Percentiles rank a stretch among this genome's conserved stretches.
phyloP scores from a whole-genome alignment of 2,888 invertebrate species.

The Stenodema calcarata region DNA sequence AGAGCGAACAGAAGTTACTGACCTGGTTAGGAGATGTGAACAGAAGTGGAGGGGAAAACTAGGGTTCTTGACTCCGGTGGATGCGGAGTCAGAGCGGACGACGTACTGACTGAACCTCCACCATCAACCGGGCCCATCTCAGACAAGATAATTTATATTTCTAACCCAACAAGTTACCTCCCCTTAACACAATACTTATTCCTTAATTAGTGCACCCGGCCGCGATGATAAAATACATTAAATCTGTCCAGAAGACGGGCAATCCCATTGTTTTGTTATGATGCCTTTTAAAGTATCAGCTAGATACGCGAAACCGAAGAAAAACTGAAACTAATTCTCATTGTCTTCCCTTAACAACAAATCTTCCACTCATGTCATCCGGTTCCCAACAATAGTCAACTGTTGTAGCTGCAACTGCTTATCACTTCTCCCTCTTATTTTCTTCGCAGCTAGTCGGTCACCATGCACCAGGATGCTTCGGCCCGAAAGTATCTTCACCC shows the following conservation, averaged over 20 bases:
- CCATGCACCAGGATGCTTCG: too few species aligned
- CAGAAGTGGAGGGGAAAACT: background rate
- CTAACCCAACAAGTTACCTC: background rate
- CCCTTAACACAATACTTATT: slow-evolving; percentile 18
- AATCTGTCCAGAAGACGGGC: background rate
- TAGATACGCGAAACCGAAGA: background rate
- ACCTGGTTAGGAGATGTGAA: background rate
- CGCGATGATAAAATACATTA: background rate
- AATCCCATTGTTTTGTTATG: background rate
- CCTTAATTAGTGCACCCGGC: slow-evolving; percentile 26
- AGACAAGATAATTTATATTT: slow-evolving; percentile 31
- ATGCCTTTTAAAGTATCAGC: background rate
- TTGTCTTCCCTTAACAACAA: too few species aligned
- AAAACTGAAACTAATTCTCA: too few species aligned
- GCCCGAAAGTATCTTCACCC: too few species aligned
- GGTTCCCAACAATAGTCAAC: too few species aligned
- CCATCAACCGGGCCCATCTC: background rate
- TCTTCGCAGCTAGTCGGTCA: too few species aligned
- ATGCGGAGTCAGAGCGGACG: background rate
- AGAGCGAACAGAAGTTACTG: background rate
- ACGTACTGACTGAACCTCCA: background rate
- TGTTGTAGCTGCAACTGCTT: too few species aligned
- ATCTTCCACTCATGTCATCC: too few species aligned
- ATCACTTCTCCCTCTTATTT: too few species aligned
- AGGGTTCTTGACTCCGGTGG: background rate